Percentiles rank a stretch among this genome's conserved stretches.
These are phyloP conservation scores for Anarsia innoxiella DNA, from an alignment of 2,888 invertebrate species.

Conservation along the genomic window DNA sequence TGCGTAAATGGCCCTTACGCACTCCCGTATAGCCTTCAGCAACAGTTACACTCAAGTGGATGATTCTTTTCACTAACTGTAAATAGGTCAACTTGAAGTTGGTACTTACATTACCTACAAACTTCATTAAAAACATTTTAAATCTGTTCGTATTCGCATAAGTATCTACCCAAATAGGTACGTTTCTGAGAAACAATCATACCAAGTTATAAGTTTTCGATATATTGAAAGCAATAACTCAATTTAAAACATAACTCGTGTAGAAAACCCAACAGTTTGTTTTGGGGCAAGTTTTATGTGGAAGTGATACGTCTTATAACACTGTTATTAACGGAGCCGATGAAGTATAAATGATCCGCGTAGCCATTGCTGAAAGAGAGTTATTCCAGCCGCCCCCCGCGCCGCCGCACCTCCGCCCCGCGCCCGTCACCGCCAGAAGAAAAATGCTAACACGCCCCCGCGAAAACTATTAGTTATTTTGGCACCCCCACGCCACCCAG, in stretches of 20 bases:
- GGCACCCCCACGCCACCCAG: slow-evolving; percentile 62
- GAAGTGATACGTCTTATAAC: slow-evolving; percentile 20
- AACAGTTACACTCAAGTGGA: slow-evolving; percentile 47
- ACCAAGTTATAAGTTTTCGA: too few relatives aligned
- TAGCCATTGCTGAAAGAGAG: slow-evolving; percentile 61
- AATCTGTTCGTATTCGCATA: too few relatives aligned
- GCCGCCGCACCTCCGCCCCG: slow-evolving; percentile 26
- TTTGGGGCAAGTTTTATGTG: slow-evolving; percentile 12
- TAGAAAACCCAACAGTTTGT: too few relatives aligned
- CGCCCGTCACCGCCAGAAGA: slow-evolving; percentile 70
- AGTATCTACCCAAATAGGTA: too few relatives aligned
- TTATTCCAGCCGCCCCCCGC: slow-evolving; percentile 39
- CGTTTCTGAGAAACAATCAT: too few relatives aligned
- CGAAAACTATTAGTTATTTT: slow-evolving; percentile 76
- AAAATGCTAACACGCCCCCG: slow-evolving; percentile 75
- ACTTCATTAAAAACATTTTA: too few relatives aligned
- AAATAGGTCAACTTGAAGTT: too few relatives aligned
- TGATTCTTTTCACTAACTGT: slow-evolving; percentile 45
- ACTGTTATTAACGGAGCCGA: slow-evolving; percentile 60
- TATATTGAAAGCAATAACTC: too few relatives aligned
- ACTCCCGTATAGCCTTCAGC: slow-evolving; percentile 39
- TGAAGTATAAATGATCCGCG: slow-evolving; percentile 72
- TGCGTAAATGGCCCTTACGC: slow-evolving; percentile 39
- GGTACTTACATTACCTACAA: too few relatives aligned
- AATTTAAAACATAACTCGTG: too few relatives aligned